phyloP scores from a whole-genome alignment of 92 coral and sea anemone species.

The Montipora capitata region DNA sequence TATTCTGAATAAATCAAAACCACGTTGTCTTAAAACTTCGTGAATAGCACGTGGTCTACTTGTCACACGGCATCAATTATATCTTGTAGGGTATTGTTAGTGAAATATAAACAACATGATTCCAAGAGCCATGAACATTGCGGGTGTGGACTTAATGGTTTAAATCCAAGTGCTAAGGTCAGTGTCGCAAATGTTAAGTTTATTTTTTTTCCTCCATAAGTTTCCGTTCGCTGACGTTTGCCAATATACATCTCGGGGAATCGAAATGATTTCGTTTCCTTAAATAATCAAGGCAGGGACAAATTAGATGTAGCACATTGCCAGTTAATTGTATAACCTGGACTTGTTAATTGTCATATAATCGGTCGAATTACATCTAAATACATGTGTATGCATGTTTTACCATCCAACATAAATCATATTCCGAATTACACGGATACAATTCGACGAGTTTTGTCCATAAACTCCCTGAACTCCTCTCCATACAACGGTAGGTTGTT shows the following conservation, averaged over 20 bases:
- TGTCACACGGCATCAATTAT: constrained; percentile 51
- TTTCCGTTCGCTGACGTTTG: constrained; percentile 25
- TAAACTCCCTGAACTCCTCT: constrained; percentile 28
- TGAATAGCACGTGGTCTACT: constrained; percentile 62
- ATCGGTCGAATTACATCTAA: constrained; percentile 95
- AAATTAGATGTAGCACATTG: constrained; percentile 87
- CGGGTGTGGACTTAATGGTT: constrained; percentile 55
- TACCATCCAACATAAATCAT: constrained; percentile 87
- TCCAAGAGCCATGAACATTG: constrained; percentile 52
- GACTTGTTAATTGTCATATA: constrained; percentile 94
- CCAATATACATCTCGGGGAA: neutral
- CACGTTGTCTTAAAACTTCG: neutral
- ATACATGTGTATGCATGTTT: constrained; percentile 88
- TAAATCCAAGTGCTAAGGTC: constrained; percentile 61
- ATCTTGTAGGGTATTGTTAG: constrained; percentile 84
- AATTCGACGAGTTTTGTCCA: constrained; percentile 52
- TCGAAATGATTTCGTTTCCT: constrained; percentile 48
- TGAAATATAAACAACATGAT: constrained; percentile 87
- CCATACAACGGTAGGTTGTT: constrained; percentile 64
- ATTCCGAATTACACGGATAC: constrained; percentile 35
- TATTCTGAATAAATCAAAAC: constrained; percentile 12
- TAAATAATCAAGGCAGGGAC: constrained; percentile 51
- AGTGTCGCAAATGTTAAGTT: constrained; percentile 35
- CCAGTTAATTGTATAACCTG: constrained; percentile 90
- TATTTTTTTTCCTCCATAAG: constrained; percentile 29